Evolutionary conservation across 2,113 vertebrate genomes (phyloP).

Genomic region (Tor tambroides): DNA sequence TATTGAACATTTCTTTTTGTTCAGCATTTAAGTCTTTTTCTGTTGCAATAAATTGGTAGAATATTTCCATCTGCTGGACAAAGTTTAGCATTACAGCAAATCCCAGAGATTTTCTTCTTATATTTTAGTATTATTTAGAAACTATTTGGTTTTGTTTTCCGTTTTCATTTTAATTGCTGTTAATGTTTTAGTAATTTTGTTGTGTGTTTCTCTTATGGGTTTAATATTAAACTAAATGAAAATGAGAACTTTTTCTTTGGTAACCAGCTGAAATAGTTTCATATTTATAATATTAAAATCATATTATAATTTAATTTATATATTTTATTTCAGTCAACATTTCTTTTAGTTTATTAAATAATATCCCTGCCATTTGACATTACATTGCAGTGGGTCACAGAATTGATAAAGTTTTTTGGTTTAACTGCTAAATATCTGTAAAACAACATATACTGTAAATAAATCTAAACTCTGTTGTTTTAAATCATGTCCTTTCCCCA

Average conservation of each 20-base stretch:
- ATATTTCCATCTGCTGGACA: slow-evolving; percentile 35
- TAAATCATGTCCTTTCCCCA: not conserved
- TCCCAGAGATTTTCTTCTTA: no score
- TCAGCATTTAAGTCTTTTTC: no score
- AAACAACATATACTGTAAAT: not conserved
- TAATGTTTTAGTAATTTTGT: no score
- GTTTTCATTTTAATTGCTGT: no score
- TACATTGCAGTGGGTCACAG: not conserved
- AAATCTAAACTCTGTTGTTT: not conserved
- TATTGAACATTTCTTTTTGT: not conserved
- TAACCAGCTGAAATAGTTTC: no score
- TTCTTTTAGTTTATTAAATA: not conserved
- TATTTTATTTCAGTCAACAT: not conserved
- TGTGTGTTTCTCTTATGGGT: no score
- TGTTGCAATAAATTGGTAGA: not conserved
- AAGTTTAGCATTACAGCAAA: not conserved
- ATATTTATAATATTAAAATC: no score
- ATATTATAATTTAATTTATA: no score
- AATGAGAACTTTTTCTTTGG: no score
- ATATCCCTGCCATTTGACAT: not conserved
- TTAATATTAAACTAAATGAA: no score
- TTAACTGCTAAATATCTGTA: not conserved
- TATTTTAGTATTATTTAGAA: no score
- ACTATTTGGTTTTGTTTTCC: no score
- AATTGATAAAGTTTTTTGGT: not conserved